Evolutionary conservation across 2,797 vertebrate species (phyloP).

Genomic region (Enteromius viviparus): DNA sequence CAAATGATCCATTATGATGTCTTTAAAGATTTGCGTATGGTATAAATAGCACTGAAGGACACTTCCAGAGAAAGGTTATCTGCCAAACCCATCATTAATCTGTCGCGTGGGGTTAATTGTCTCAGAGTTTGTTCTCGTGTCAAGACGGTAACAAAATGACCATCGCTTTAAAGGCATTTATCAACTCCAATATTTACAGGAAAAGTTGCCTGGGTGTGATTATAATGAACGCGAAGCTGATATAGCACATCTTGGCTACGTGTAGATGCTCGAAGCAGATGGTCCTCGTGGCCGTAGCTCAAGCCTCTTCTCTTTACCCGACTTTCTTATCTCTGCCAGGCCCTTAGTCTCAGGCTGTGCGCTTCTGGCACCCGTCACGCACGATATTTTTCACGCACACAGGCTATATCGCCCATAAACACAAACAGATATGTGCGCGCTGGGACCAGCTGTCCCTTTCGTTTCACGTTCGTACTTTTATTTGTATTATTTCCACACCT

Average conservation of each 20-base stretch:
- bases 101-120: conserved; percentile 59
- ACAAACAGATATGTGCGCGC: conserved; percentile 70
- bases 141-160: conserved; percentile 46
- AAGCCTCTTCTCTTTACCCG: conserved; percentile 78
- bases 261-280: conserved; percentile 89
- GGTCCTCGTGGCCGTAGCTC: conserved; percentile 89
- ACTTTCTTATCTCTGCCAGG: conserved; percentile 81
- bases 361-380: conserved; percentile 80
- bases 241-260: conserved; percentile 84
- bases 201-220: conserved; percentile 19
- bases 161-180: conserved; percentile 44
- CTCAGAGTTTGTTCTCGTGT: conserved; percentile 54
- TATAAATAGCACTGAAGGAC: conserved; percentile 76
- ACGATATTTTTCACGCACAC: conserved; percentile 65
- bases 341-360: conserved; percentile 87
- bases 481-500: conserved; percentile 3
- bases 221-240: conserved; percentile 40
- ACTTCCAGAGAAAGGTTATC: conserved; percentile 57
- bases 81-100: conserved; percentile 70
- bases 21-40: conserved; percentile 60
- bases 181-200: conserved; percentile 33
- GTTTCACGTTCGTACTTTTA: not conserved
- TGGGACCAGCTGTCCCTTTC: conserved; percentile 78
- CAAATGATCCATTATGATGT: conserved; percentile 75
- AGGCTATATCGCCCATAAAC: conserved; percentile 47